A percentile compares a stretch with the other conserved stretches of the same genome.
These are phyloP conservation scores for Charina bottae DNA, from an alignment of 2,113 vertebrate genomes.

Conservation along the genomic window DNA sequence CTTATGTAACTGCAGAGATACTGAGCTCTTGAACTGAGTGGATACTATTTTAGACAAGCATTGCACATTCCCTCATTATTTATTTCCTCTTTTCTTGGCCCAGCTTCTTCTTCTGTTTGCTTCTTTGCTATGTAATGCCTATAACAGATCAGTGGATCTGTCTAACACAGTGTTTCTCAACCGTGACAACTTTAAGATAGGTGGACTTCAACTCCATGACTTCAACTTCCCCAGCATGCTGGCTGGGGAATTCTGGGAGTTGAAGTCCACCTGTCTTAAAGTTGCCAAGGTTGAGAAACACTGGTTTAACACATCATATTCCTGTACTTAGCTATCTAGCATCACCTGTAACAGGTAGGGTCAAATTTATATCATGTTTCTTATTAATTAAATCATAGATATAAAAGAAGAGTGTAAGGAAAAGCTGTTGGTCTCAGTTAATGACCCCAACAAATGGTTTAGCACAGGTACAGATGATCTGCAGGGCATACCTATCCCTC, in stretches of 20 bases:
- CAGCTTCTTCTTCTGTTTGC: slow-evolving; percentile 36
- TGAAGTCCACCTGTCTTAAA: too few species aligned
- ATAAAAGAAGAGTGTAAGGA: background rate
- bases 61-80: slow-evolving; percentile 8
- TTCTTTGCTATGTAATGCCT: slow-evolving; percentile 4
- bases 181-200: too few species aligned
- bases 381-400: background rate
- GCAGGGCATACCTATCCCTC: too few species aligned
- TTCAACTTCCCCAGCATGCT: too few species aligned
- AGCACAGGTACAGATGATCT: background rate
- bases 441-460: background rate
- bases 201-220: too few species aligned
- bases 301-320: background rate
- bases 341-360: background rate
- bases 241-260: too few species aligned
- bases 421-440: background rate
- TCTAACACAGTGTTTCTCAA: too few species aligned
- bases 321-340: background rate
- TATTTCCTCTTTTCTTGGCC: slow-evolving; percentile 40
- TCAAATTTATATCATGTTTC: background rate
- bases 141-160: background rate
- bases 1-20: slow-evolving; percentile 57
- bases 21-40: slow-evolving; percentile 35
- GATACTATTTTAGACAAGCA: slow-evolving; percentile 63
- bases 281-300: too few species aligned